Base-by-base conservation (phyloP, 2,888 invertebrate genomes). In the Leptinotarsa tumamoca region DNA sequence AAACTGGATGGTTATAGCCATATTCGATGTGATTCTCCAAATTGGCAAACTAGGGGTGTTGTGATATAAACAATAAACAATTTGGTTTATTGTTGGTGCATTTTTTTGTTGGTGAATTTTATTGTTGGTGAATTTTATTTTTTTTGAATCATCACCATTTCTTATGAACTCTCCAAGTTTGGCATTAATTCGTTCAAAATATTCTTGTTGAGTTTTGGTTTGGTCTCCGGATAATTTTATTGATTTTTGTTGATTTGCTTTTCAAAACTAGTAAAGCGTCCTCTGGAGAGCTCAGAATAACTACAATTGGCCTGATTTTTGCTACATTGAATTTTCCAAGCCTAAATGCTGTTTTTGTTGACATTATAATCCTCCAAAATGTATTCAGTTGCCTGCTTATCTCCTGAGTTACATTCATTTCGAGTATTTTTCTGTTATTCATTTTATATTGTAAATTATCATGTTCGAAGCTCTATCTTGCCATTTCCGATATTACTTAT, bases 151-250 rank as follows among this genome's bases (percentile, higher is more conserved):
- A 21, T 63, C 63, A 21, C 18, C 63, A n/a, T 63, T 21, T 63
- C 4, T 21, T 63, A 21, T 63, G 4, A 4, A 63, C 23, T 63
- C 63, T 63, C 21, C 63, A 21, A 63, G 63, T 63, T 21, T 21
- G 63, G 63, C 63, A 21, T 63, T 21, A 14, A 63, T 63, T 4
- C 63, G 63, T 63, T 63, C 14, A 14, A 21, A 63, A 21, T 17
- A 63, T 63, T 63, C 63, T 63, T 63, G 63, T 21, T 63, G 18
- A 13, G 50, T 14, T 50, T 50, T 21, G 63, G 63, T 63, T 63
- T 63, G 63, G 63, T 63, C 63, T 63, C 63, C 63, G 21, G 63
- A n/a, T 63, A 21, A 21, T 63, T 21, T 63, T n/a, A 63, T 63
- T 63, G 63, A 63, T 63, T 63, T 63, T 21, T 4, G 18, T 63